Conservation (phyloP, 2,888 invertebrate genomes). For the Melipona beecheii region DNA sequence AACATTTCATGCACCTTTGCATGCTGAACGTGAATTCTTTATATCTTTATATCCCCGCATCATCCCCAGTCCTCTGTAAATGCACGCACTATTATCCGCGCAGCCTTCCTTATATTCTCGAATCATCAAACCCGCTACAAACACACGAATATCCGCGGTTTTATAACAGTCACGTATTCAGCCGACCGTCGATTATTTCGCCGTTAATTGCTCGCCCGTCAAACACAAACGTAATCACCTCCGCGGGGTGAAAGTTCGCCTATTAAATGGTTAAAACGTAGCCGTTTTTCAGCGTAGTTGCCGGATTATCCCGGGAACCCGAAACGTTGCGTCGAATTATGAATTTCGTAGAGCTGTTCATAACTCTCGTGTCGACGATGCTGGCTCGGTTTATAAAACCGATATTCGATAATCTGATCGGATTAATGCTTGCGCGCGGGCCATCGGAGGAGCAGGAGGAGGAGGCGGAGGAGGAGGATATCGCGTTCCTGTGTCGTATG, state of each 20-base stretch:
- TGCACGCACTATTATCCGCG: neutral
- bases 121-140: too few relatives aligned
- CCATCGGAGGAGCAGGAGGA: too few relatives aligned
- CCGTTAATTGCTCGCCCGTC: neutral
- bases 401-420: constrained; percentile 26
- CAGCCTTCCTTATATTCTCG: too few relatives aligned
- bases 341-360: constrained; percentile 24
- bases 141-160: too few relatives aligned
- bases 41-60: neutral
- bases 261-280: neutral
- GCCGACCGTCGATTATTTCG: neutral
- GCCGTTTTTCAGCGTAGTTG: neutral
- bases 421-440: neutral
- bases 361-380: neutral
- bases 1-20: neutral
- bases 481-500: constrained; percentile 3
- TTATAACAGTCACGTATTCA: neutral
- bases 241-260: too few relatives aligned
- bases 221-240: neutral
- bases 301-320: neutral
- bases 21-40: neutral
- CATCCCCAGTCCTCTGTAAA: neutral
- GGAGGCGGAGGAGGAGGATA: too few relatives aligned
- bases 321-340: constrained; percentile 5
- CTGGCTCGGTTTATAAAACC: neutral